Base-by-base conservation (phyloP, 2,113 vertebrate genomes). In the Osmerus mordax region DNA sequence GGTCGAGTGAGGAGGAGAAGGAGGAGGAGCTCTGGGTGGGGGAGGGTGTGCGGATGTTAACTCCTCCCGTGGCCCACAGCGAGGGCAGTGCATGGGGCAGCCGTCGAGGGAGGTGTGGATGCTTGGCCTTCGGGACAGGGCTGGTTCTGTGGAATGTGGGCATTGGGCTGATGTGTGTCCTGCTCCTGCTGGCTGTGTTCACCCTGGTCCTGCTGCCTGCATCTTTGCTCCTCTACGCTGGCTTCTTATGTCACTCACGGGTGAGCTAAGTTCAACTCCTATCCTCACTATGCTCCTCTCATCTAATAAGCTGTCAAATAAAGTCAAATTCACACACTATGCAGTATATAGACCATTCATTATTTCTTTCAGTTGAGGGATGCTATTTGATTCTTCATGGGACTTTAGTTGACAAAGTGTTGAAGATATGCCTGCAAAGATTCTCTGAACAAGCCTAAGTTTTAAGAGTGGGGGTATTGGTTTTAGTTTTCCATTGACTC, bases 201-300 rank as follows among this genome's bases (percentile, higher is more conserved):
- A 87, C 86, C 15, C 79, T 92, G 58, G 83, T 95, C 66, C 88
- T 96, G 76, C 84, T 94, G 73, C 95, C 94, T 0, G 91, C 94
- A 0, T 78, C 88, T n/a, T 84, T 92, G 86, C 93, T 95, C 87
- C 87, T 97, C 55, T 92, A 93, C 19, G 88, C 88, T 0, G 95
- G 95, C 1, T 95, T 96, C 72, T 91, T 95, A 78, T 96, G 95
- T 74, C 95, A 96, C 66, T 94, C 95, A 21, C 92, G 94, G 92
- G 95, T 97, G 79, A 90, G 19, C 19, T 21, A 19, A 59, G 56
- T 21, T 1, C 58, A 13, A 60, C 58, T 60, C 58, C 41, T 11
- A 47, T 47, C 41, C 41, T 47, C 9, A 11, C 41, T 47, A 47
- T 47, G 41, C 41, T 47, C 41, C 41, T 47, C 41, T 47, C 41